phyloP scores from a whole-genome alignment of 2,113 vertebrate species.

The Phoxinus phoxinus region DNA sequence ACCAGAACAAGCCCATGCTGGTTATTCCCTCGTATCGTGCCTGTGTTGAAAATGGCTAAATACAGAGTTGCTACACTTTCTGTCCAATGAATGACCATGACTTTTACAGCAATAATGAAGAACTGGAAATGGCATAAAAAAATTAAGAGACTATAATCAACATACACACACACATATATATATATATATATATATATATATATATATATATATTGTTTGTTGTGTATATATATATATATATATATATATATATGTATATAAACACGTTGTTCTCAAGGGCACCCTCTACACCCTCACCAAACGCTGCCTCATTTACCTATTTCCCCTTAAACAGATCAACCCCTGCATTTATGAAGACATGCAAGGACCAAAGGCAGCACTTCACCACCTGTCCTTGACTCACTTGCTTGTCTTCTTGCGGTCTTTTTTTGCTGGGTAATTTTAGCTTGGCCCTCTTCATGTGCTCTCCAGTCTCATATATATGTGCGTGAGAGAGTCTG shows the following conservation, averaged over 20 bases:
- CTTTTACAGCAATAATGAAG: neutral
- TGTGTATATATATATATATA: neutral
- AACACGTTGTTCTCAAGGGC: conserved; percentile 4
- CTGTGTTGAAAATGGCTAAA: conserved; percentile 12
- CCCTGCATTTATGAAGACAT: conserved; percentile 33
- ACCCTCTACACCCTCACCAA: neutral
- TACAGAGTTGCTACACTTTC: neutral
- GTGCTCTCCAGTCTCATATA: neutral
- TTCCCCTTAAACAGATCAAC: conserved; percentile 16
- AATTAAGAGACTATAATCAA: neutral
- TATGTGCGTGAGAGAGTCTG: neutral
- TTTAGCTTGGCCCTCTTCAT: conserved; percentile 13
- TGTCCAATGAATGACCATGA: neutral
- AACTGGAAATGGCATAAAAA: neutral
- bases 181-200: neutral
- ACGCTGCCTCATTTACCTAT: conserved; percentile 11
- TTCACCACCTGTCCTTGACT: conserved; percentile 38
- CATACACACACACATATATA: neutral
- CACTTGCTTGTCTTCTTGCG: neutral
- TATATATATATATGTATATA: neutral
- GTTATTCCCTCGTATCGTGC: neutral
- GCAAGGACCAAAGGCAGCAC: conserved; percentile 42
- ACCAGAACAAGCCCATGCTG: neutral
- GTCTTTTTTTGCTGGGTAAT: conserved; percentile 19
- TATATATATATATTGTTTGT: too few species aligned